phyloP scores from a whole-genome alignment of 1,140 invertebrate species.

The Lasaia peninsularis region DNA sequence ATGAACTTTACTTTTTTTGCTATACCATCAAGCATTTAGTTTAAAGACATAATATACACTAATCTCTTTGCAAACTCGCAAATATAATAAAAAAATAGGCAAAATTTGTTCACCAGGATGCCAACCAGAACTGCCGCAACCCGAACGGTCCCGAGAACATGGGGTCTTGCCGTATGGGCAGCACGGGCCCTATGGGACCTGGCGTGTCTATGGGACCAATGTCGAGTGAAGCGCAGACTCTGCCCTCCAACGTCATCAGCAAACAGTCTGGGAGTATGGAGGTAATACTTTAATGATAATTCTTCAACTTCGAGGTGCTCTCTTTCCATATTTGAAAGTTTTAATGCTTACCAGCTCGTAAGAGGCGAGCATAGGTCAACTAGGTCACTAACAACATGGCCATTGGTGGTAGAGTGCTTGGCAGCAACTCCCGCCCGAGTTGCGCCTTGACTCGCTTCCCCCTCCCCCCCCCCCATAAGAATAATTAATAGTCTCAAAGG shows the following conservation, averaged over 20 bases:
- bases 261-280: constrained; percentile 89
- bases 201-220: constrained; percentile 64
- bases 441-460: too few relatives aligned
- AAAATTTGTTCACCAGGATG: constrained; percentile 41
- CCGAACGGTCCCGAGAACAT: constrained; percentile 58
- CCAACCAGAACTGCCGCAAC: constrained; percentile 63
- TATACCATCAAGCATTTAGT: too few relatives aligned
- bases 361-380: too few relatives aligned
- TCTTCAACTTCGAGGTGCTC: not conserved
- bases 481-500: too few relatives aligned
- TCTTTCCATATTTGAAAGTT: too few relatives aligned
- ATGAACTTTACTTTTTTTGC: too few relatives aligned
- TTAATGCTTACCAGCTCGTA: too few relatives aligned
- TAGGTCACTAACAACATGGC: too few relatives aligned
- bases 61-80: constrained; percentile 8
- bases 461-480: too few relatives aligned
- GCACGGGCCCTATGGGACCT: constrained; percentile 57
- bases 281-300: constrained; percentile 46
- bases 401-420: too few relatives aligned
- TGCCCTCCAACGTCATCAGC: constrained; percentile 87
- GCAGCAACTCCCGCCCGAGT: too few relatives aligned
- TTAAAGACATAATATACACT: constrained; percentile 8
- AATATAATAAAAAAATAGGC: too few relatives aligned
- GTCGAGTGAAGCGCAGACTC: constrained; percentile 81
- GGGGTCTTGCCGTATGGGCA: constrained; percentile 62